Conservation (phyloP, 2,113 vertebrate species). For the Hemichromis elongatus region DNA sequence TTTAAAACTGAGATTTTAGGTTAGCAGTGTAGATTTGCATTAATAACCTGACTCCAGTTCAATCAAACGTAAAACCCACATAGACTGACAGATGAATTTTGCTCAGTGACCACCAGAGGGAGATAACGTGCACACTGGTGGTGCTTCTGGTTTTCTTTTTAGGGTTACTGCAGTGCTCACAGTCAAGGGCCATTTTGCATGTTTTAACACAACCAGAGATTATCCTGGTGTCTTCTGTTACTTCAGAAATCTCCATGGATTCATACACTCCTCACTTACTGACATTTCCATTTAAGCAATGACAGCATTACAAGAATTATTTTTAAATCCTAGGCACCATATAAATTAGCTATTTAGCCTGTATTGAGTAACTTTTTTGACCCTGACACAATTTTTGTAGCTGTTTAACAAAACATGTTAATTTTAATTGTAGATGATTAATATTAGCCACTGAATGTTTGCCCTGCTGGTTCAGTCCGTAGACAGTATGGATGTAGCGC, state of each 20-base stretch:
- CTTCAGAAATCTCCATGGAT: background rate
- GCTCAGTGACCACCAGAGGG: conserved; percentile 15
- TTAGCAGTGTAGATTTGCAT: accelerated
- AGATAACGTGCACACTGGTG: background rate
- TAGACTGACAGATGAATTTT: background rate
- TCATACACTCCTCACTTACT: accelerated
- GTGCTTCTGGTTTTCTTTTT: background rate
- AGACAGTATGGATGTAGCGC: accelerated
- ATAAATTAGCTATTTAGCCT: background rate
- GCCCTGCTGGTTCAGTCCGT: background rate
- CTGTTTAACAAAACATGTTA: background rate
- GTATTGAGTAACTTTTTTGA: background rate
- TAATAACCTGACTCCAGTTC: background rate
- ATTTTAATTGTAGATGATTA: background rate
- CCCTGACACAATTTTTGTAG: background rate
- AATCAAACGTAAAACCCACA: background rate
- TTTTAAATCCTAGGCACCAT: background rate
- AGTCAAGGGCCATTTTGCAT: background rate
- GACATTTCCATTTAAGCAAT: background rate
- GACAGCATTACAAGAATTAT: accelerated
- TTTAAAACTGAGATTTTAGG: background rate
- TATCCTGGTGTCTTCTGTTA: accelerated
- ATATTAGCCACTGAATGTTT: accelerated
- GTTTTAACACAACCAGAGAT: background rate
- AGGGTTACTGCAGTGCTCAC: background rate